These are phyloP conservation scores for Xenentodon cancila DNA, from an alignment of 2,797 vertebrate genomes.

Conservation along the genomic window DNA sequence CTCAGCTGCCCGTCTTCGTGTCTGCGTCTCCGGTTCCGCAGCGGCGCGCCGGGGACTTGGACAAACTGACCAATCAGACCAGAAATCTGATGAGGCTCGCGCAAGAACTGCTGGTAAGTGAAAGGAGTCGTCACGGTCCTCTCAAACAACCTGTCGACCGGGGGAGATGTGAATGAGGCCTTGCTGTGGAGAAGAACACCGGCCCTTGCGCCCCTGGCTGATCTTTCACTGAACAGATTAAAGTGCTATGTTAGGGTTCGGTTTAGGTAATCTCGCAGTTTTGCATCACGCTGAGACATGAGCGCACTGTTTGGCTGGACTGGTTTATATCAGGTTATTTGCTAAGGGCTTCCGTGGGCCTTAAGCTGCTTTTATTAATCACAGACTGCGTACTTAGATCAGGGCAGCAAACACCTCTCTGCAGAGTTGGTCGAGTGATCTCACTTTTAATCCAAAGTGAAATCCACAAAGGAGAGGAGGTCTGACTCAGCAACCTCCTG, in stretches of 20 bases:
- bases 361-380: constrained; percentile 71
- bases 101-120: constrained; percentile 84
- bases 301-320: constrained; percentile 15
- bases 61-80: constrained; percentile 86
- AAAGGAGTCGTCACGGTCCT: constrained; percentile 16
- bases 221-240: constrained; percentile 41
- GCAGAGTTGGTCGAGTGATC: constrained; percentile 70
- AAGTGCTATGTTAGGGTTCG: constrained; percentile 27
- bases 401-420: constrained; percentile 38
- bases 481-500: constrained; percentile 68
- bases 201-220: constrained; percentile 24
- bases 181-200: constrained; percentile 30
- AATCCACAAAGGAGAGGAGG: constrained; percentile 32
- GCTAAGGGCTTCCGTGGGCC: constrained; percentile 36
- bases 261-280: constrained; percentile 18
- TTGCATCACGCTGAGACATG: constrained; percentile 32
- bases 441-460: constrained; percentile 73
- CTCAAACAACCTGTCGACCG: constrained; percentile 15
- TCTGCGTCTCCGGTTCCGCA: constrained; percentile 73
- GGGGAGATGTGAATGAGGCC: constrained; percentile 21
- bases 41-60: constrained; percentile 76
- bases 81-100: constrained; percentile 84
- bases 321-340: constrained; percentile 15
- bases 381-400: constrained; percentile 56
- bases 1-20: constrained; percentile 81